Conservation (phyloP, 2,797 vertebrate species). For the Siniperca undulata region DNA sequence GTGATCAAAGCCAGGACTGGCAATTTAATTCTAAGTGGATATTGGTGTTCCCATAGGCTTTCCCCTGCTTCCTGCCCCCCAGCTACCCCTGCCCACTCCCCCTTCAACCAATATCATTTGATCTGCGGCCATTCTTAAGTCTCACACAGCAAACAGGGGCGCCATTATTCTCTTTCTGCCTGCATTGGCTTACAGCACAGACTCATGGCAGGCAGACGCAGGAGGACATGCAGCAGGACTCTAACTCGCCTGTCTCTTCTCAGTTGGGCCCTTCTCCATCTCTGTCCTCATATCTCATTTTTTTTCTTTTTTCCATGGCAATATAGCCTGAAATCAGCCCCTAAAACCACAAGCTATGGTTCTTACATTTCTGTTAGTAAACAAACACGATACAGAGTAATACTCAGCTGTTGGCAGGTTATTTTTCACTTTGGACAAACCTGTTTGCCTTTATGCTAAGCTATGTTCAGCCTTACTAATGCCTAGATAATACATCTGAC, state of each 20-base stretch:
- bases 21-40: conserved; percentile 9
- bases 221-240: not conserved
- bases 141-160: conserved; percentile 25
- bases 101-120: no score
- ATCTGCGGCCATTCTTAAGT: conserved; percentile 29
- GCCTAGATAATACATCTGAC: no score
- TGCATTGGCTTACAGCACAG: not conserved
- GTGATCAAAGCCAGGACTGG: conserved; percentile 8
- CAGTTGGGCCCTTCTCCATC: not conserved
- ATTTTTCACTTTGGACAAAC: no score
- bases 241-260: not conserved
- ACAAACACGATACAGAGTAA: no score
- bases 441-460: no score
- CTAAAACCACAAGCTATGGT: no score
- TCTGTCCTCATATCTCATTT: not conserved
- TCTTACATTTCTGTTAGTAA: no score
- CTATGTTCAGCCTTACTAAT: no score
- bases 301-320: no score
- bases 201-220: not conserved
- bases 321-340: not conserved
- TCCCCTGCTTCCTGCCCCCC: conserved; percentile 2
- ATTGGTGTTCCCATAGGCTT: conserved; percentile 6
- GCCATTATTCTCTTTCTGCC: conserved; percentile 43
- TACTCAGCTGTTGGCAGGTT: no score
- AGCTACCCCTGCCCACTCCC: not conserved